Conservation (phyloP, 2,888 invertebrate species). For the Conus canariensis region DNA sequence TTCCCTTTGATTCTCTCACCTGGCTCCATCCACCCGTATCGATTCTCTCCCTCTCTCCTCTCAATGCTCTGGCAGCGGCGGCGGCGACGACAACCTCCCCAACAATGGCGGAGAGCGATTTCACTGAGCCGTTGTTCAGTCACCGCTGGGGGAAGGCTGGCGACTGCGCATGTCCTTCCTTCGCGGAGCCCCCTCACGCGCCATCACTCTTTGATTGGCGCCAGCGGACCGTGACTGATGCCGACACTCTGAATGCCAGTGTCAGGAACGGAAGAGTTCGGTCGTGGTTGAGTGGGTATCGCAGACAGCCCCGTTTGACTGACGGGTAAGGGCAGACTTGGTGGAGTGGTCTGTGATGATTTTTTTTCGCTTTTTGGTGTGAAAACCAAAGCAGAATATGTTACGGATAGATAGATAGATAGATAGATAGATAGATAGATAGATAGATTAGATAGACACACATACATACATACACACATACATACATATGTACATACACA, state of each 20-base stretch:
- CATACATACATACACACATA: too few species aligned
- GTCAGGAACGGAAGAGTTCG: background rate
- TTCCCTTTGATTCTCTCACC: constrained; percentile 9
- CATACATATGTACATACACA: too few species aligned
- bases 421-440: too few species aligned
- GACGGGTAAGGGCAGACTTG: too few species aligned
- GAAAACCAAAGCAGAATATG: too few species aligned
- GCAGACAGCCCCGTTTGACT: too few species aligned
- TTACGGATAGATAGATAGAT: too few species aligned
- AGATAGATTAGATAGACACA: too few species aligned
- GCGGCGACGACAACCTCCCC: background rate
- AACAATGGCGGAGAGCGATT: background rate
- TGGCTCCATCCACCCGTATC: constrained; percentile 18
- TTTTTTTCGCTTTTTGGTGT: too few species aligned
- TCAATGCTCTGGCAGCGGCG: background rate
- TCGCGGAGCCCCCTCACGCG: background rate
- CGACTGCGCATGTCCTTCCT: background rate
- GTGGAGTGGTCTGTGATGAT: too few species aligned
- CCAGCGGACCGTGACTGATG: background rate
- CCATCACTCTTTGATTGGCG: constrained; percentile 1
- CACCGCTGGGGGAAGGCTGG: background rate
- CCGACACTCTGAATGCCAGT: background rate
- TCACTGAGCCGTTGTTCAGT: constrained; percentile 18
- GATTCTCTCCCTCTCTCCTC: background rate
- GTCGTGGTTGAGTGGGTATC: too few species aligned